Evolutionary conservation across 2,113 vertebrate genomes (phyloP), one percentile per base, ranked within the genome.

Genomic region (Epinephelus lanceolatus): DNA sequence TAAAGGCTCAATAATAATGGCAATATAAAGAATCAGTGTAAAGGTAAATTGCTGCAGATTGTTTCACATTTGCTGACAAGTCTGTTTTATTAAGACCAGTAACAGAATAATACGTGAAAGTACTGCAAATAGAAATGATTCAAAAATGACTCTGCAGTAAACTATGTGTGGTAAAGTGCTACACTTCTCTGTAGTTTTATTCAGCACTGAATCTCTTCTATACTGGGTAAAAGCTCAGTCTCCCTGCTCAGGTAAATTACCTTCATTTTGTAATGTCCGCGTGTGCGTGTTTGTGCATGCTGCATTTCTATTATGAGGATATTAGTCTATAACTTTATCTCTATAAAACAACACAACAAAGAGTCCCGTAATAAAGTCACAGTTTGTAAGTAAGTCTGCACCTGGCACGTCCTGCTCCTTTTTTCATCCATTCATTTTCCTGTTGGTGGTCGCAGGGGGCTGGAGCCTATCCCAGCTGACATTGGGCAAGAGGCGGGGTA

Each of bases 1-100:
- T 40, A 52, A 33, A 71, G 17, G 18, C n/a, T 61, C 15, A 37
- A 53, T 47, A 53, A 66, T 59, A 19, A 68, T 27, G 27, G 6
- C 56, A 53, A 74, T 57, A 52, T 70, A 23, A n/a, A 47, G 23
- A 65, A 47, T 68, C 15, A 61, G 9, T 42, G 23, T 23, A 47
- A 69, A 62, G 30, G 37, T 72, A 25, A 47, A 61, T 73, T 68
- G 19, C 57, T 40, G 5, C 53, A 42, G 17, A 59, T 56, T 63
- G 23, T 60, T 71, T 55, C 21, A 13, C 33, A 62, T 76, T 61
- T 27, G 49, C 47, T 63, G 65, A 62, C 56, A 60, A 6, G 14
- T 17, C 21, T 18, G 40, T 52, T 23, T 6, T 23, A n/a, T 71
- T 40, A 57, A n/a, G 37, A 56, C 19, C 37, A 71, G 17, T 9